Evolutionary conservation across 1,140 invertebrate genomes (phyloP).

Genomic region (Vollenhovia emeryi): DNA sequence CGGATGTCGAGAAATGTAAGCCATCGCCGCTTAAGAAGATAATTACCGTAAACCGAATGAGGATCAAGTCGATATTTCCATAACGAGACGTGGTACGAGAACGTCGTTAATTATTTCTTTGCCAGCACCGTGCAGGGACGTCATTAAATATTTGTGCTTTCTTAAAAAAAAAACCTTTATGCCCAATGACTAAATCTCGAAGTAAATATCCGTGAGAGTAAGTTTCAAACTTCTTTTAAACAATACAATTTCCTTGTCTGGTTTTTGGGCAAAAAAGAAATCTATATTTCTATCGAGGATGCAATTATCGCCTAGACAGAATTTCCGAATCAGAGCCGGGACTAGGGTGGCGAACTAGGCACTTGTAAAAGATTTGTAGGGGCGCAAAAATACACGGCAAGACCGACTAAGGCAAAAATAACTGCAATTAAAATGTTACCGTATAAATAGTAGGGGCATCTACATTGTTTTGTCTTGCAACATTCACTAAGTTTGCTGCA

Average conservation of each 20-base stretch:
- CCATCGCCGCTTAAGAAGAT: slow-evolving; percentile 16
- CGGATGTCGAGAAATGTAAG: slow-evolving; percentile 44
- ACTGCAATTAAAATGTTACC: too few species aligned
- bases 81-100: slow-evolving; percentile 2
- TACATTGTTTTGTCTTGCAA: too few species aligned
- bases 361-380: too few species aligned
- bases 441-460: too few species aligned
- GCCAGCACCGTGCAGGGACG: background rate
- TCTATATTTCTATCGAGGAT: background rate
- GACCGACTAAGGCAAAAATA: too few species aligned
- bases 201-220: background rate
- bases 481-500: too few species aligned
- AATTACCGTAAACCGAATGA: slow-evolving; percentile 41
- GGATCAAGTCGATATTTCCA: slow-evolving; percentile 19
- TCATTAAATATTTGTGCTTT: background rate
- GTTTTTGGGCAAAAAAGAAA: background rate
- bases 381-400: too few species aligned
- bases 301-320: background rate
- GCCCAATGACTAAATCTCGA: background rate
- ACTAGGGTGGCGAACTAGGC: too few species aligned
- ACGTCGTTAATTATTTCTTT: slow-evolving; percentile 32
- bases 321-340: too few species aligned
- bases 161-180: background rate
- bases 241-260: background rate
- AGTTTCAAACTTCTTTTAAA: background rate